These are phyloP conservation scores for Agyllia agylla DNA, from an alignment of 2,888 invertebrate genomes.

Conservation along the genomic window DNA sequence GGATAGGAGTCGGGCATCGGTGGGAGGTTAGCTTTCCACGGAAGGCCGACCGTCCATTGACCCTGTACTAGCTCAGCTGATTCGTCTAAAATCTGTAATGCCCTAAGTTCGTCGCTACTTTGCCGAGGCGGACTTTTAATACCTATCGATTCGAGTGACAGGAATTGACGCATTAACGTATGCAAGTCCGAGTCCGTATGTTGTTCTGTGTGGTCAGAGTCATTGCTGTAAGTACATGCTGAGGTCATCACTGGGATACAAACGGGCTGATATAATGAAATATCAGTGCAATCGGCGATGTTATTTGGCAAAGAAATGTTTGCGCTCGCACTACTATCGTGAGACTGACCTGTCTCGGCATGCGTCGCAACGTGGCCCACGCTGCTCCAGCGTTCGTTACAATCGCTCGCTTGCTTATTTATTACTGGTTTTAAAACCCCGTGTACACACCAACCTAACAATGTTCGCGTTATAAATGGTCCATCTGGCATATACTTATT, in stretches of 20 bases:
- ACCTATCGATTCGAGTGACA: conserved; percentile 15
- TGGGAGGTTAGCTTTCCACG: background rate
- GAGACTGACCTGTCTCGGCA: background rate
- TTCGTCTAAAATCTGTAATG: conserved; percentile 1
- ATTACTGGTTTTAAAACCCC: background rate
- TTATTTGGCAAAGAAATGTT: background rate
- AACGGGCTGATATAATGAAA: background rate
- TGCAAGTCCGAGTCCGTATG: background rate
- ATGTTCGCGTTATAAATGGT: conserved; percentile 7
- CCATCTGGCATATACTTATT: conserved; percentile 23
- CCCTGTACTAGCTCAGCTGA: background rate
- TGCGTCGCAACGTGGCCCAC: background rate
- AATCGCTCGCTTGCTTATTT: background rate
- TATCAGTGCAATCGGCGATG: background rate
- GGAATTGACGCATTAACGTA: background rate
- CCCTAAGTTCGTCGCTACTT: background rate
- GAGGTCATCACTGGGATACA: background rate
- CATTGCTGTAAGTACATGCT: background rate
- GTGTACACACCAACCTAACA: conserved; percentile 27
- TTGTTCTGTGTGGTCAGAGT: background rate
- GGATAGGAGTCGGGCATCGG: conserved; percentile 8
- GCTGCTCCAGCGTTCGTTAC: background rate
- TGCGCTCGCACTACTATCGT: background rate
- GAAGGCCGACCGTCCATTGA: conserved; percentile 18
- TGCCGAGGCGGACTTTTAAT: background rate